Conservation (phyloP, 2,113 vertebrate species). For the Lepisosteus osseus region DNA sequence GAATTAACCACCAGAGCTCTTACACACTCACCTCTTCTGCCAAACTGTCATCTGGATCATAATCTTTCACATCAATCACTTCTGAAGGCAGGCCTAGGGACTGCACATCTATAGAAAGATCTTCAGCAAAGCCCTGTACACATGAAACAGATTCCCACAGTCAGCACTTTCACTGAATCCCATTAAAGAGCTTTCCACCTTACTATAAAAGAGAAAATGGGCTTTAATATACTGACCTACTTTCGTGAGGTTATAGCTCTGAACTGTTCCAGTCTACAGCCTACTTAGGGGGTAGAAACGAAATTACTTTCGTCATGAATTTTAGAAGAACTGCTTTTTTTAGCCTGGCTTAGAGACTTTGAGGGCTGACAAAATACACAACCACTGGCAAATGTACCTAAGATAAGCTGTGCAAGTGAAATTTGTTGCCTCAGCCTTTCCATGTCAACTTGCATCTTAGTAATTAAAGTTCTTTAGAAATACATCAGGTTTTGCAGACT, state of each 20-base stretch:
- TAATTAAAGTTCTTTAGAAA: too few relatives aligned
- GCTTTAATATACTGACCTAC: not conserved
- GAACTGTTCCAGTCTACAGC: not conserved
- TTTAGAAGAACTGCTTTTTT: not conserved
- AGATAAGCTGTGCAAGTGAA: too few relatives aligned
- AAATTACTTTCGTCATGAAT: not conserved
- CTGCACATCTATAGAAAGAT: constrained; percentile 67
- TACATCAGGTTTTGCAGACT: too few relatives aligned
- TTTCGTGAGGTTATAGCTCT: not conserved
- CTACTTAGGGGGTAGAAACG: not conserved
- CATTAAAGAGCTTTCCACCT: not conserved
- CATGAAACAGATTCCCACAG: constrained; percentile 1
- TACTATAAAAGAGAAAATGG: not conserved
- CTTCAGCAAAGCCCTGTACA: constrained; percentile 75
- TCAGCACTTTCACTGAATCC: not conserved
- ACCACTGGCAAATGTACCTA: too few relatives aligned
- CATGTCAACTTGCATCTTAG: too few relatives aligned
- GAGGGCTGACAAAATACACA: too few relatives aligned
- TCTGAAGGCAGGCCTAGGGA: constrained; percentile 63
- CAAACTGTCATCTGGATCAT: constrained; percentile 85
- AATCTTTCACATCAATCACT: constrained; percentile 77
- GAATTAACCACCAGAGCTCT: too few relatives aligned
- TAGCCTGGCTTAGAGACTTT: not conserved
- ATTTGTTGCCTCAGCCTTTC: too few relatives aligned
- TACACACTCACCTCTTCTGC: constrained; percentile 75